Percentiles rank a stretch among this genome's conserved stretches.
Evolutionary conservation across 2,113 vertebrate species (phyloP).

Genomic region (Protobothrops mucrosquamatus): DNA sequence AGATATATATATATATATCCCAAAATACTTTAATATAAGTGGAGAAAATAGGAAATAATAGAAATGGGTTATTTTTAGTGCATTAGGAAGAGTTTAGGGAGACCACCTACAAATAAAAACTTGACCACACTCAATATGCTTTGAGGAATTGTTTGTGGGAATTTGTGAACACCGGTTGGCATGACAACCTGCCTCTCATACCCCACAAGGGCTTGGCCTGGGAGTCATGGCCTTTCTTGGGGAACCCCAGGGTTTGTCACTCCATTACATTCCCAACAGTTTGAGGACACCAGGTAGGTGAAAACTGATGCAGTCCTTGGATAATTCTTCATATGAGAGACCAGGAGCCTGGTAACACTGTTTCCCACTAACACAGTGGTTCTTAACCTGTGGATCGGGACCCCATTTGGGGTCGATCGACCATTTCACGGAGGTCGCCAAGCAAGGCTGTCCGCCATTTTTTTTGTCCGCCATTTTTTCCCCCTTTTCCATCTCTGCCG

Average conservation of each 20-base stretch:
- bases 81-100: not conserved
- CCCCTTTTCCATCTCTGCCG: no score
- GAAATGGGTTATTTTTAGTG: not conserved
- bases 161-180: not conserved
- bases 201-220: not conserved
- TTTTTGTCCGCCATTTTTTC: no score
- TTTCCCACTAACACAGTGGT: not conserved
- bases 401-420: no score
- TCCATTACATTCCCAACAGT: not conserved
- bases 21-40: not conserved
- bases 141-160: not conserved
- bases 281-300: not conserved
- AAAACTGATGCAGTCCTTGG: not conserved
- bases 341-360: not conserved
- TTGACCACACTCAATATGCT: not conserved
- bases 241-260: not conserved
- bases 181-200: not conserved
- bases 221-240: not conserved
- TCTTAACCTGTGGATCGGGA: no score
- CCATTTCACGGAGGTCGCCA: no score
- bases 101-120: not conserved
- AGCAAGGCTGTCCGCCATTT: no score
- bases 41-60: not conserved
- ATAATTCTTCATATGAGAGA: not conserved
- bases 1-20: not conserved